These are phyloP conservation scores for Empis livida DNA, from an alignment of 2,888 invertebrate genomes.

Conservation along the genomic window DNA sequence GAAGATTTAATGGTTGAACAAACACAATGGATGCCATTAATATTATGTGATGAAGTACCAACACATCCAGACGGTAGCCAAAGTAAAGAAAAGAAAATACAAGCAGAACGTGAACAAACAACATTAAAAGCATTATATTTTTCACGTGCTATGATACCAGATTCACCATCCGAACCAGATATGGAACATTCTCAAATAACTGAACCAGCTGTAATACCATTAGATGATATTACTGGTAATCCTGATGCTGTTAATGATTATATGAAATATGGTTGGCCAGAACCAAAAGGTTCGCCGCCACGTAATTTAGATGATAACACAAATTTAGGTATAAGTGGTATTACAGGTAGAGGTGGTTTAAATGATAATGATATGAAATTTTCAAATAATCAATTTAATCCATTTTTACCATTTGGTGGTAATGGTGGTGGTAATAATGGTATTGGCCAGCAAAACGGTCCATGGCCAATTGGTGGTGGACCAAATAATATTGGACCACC, in stretches of 20 bases:
- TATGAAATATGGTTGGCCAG: constrained; percentile 68
- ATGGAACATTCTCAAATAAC: constrained; percentile 60
- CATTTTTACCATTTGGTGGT: constrained; percentile 25
- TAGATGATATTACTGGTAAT: constrained; percentile 77
- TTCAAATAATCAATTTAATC: constrained; percentile 23
- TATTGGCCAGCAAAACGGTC: constrained; percentile 1
- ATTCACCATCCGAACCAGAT: constrained; percentile 77
- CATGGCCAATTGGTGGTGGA: constrained; percentile 1
- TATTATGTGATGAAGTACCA: constrained; percentile 53
- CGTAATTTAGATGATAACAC: constrained; percentile 16
- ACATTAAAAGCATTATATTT: constrained; percentile 74
- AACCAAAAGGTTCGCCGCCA: constrained; percentile 58
- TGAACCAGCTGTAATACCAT: constrained; percentile 72
- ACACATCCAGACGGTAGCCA: constrained; percentile 58
- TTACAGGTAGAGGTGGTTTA: constrained; percentile 8
- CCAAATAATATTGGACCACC: background rate
- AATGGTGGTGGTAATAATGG: constrained; percentile 3
- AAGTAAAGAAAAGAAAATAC: constrained; percentile 77
- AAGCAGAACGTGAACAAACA: constrained; percentile 73
- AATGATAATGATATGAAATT: constrained; percentile 11
- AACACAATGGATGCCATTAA: constrained; percentile 59
- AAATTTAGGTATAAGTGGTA: constrained; percentile 12
- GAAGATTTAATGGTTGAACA: constrained; percentile 75
- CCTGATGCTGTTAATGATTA: constrained; percentile 70
- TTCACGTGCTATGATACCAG: constrained; percentile 70